Evolutionary conservation across 2,113 vertebrate species (phyloP).

Genomic region (Heliornis fulica): DNA sequence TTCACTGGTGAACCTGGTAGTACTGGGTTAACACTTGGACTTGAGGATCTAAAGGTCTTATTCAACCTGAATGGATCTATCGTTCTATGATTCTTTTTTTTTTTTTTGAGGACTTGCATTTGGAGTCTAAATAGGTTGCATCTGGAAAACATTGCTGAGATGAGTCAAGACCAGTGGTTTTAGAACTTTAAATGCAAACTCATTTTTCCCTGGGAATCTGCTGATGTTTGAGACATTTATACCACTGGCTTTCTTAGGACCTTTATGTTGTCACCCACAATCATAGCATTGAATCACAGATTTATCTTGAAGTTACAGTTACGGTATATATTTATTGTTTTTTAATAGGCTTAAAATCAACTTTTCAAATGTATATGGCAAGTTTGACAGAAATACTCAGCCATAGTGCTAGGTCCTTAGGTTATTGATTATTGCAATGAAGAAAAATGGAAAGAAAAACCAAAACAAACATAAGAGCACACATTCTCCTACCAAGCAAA

Average conservation of each 20-base stretch:
- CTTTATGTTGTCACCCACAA: not conserved
- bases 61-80: no score
- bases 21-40: no score
- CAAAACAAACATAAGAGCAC: not conserved
- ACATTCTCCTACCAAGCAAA: not conserved
- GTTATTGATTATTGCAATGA: not conserved
- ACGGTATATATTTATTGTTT: not conserved
- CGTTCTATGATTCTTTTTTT: not conserved
- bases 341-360: not conserved
- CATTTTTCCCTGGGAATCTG: constrained; percentile 32
- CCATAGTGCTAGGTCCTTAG: not conserved
- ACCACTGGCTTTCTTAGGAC: constrained; percentile 21
- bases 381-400: not conserved
- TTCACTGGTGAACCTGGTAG: no score
- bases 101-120: not conserved
- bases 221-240: constrained; percentile 46
- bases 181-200: not conserved
- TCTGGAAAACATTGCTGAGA: constrained; percentile 30
- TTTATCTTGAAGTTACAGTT: constrained; percentile 19
- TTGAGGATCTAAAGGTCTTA: no score
- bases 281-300: not conserved
- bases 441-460: not conserved
- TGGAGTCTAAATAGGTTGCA: not conserved
- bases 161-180: constrained; percentile 44
- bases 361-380: not conserved